Percentiles rank a stretch among this genome's conserved stretches.
Conservation (phyloP, 2,888 invertebrate species). For the Empis livida region DNA sequence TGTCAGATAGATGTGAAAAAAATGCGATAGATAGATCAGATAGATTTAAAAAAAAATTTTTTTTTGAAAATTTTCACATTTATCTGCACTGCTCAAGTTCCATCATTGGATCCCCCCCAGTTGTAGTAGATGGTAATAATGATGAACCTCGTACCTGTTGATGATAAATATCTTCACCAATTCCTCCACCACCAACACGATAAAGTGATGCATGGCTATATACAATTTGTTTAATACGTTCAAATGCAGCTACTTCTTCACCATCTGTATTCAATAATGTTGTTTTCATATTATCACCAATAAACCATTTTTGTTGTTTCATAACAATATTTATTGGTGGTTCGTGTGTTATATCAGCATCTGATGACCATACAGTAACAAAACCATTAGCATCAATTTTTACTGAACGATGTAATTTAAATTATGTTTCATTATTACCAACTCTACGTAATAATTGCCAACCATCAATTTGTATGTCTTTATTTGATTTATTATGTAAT, state of each 20-base stretch:
- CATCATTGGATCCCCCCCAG: too few species aligned
- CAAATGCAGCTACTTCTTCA: constrained; percentile 53
- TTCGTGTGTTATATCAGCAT: constrained; percentile 69
- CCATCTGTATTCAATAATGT: constrained; percentile 64
- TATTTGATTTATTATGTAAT: constrained; percentile 75
- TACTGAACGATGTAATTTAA: constrained; percentile 83
- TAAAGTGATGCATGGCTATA: constrained; percentile 52
- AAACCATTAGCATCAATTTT: constrained; percentile 65
- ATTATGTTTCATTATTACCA: constrained; percentile 67
- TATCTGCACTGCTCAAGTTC: too few species aligned
- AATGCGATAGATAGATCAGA: too few species aligned
- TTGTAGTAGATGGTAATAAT: too few species aligned
- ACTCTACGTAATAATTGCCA: constrained; percentile 77
- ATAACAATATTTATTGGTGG: constrained; percentile 83
- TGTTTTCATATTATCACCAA: constrained; percentile 72
- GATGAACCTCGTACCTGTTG: too few species aligned
- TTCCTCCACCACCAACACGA: constrained; percentile 7
- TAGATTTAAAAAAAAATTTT: too few species aligned
- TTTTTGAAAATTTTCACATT: too few species aligned
- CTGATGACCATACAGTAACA: constrained; percentile 83
- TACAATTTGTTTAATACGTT: constrained; percentile 48
- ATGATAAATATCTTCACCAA: too few species aligned
- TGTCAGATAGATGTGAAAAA: too few species aligned
- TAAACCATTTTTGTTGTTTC: constrained; percentile 83
- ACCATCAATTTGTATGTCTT: constrained; percentile 43